Percentiles rank a stretch among this genome's conserved stretches.
Conservation (phyloP, 2,888 invertebrate species). For the Meteorus colon region DNA sequence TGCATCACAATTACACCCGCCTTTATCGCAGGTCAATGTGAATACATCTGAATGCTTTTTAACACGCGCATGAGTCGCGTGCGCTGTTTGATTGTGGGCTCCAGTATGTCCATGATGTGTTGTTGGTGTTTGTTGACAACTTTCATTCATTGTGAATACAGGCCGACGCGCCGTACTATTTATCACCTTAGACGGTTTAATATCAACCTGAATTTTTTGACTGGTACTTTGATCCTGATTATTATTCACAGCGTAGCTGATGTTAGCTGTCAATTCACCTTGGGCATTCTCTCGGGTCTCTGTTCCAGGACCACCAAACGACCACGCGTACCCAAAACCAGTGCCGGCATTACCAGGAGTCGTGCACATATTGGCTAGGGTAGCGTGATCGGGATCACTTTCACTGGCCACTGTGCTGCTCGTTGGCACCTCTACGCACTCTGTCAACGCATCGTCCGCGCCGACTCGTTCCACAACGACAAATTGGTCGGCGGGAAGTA, state of each 20-base stretch:
- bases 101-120: constrained; percentile 66
- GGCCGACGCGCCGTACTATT: constrained; percentile 66
- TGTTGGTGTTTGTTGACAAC: constrained; percentile 67
- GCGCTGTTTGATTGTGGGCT: constrained; percentile 67
- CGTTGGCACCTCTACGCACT: constrained; percentile 49
- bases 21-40: constrained; percentile 69
- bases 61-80: constrained; percentile 71
- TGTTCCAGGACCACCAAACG: constrained; percentile 69
- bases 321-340: constrained; percentile 72
- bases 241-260: constrained; percentile 71
- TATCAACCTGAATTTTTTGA: constrained; percentile 70
- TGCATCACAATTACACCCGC: constrained; percentile 71
- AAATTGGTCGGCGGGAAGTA: constrained; percentile 72
- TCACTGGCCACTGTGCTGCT: constrained; percentile 52
- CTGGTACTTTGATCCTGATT: constrained; percentile 71
- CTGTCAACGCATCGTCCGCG: constrained; percentile 69
- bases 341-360: constrained; percentile 71
- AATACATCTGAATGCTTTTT: constrained; percentile 72
- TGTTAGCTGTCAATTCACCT: constrained; percentile 67
- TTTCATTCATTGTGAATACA: constrained; percentile 71
- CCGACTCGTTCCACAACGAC: constrained; percentile 68
- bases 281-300: constrained; percentile 69
- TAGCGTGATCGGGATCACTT: constrained; percentile 59
- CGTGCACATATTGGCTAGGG: constrained; percentile 71
- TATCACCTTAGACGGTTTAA: constrained; percentile 68